phyloP scores from a whole-genome alignment of 2,113 vertebrate species.

The Acinonyx jubatus region DNA sequence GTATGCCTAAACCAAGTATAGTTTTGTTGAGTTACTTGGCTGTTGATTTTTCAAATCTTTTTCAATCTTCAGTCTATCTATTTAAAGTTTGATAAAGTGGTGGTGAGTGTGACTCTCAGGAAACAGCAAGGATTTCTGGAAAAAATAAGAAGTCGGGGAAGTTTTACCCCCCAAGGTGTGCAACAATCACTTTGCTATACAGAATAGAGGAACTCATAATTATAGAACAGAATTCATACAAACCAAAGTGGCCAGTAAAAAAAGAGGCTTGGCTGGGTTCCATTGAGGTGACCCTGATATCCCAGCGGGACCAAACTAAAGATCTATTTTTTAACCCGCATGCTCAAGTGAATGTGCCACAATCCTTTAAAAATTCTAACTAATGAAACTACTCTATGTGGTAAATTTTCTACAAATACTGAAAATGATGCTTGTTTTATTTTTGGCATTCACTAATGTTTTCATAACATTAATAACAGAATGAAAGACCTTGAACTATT shows the following conservation, averaged over 20 bases:
- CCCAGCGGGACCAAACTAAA: neutral
- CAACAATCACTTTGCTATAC: slow-evolving; percentile 42
- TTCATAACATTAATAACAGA: slow-evolving; percentile 1
- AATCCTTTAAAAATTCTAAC: neutral
- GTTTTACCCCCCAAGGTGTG: neutral
- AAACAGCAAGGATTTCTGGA: neutral
- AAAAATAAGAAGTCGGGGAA: neutral
- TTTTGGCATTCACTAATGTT: neutral
- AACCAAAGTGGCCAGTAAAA: slow-evolving; percentile 9
- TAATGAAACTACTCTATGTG: neutral
- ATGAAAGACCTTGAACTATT: neutral
- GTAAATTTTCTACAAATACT: neutral
- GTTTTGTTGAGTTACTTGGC: neutral
- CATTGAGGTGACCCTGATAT: neutral
- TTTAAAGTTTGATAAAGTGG: slow-evolving; percentile 49
- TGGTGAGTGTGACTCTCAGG: slow-evolving; percentile 29
- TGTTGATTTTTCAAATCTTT: slow-evolving; percentile 59
- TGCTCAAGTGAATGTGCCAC: neutral
- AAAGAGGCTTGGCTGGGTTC: neutral
- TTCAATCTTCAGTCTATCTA: slow-evolving; percentile 10
- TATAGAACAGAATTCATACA: slow-evolving; percentile 33
- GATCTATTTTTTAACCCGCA: neutral
- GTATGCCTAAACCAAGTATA: slow-evolving; percentile 20
- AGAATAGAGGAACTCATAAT: neutral
- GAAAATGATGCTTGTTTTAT: slow-evolving; percentile 22